phyloP scores from a whole-genome alignment of 1,140 invertebrate species.

The Drosophila ambigua region DNA sequence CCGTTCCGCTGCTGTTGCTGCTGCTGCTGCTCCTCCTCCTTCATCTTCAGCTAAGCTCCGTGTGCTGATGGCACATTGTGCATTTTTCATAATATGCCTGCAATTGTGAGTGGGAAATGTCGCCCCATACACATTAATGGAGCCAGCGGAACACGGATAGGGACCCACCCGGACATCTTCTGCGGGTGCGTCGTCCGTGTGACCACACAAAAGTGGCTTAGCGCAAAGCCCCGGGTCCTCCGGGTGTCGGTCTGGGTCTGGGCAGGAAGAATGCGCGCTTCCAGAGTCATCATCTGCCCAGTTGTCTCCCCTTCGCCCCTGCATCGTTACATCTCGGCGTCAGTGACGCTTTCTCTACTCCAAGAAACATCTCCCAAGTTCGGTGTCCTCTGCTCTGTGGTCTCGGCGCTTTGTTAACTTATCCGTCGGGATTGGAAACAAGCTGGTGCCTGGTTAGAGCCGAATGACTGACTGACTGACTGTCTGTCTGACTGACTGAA shows the following conservation, averaged over 20 bases:
- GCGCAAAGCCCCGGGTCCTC: slow-evolving; percentile 24
- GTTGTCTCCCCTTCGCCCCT: slow-evolving; percentile 4
- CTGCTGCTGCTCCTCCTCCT: not conserved
- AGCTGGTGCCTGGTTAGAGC: slow-evolving; percentile 35
- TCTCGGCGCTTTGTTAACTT: slow-evolving; percentile 54
- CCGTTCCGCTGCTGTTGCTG: too few relatives aligned
- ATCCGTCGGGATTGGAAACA: slow-evolving; percentile 54
- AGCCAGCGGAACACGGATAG: slow-evolving; percentile 14
- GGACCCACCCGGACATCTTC: slow-evolving; percentile 6
- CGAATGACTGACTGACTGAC: not conserved
- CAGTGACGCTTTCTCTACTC: not conserved
- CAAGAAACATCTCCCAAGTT: slow-evolving; percentile 2
- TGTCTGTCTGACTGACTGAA: slow-evolving; percentile 7
- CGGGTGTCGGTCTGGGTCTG: too few relatives aligned
- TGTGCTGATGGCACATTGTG: slow-evolving; percentile 69
- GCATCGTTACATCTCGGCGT: too few relatives aligned
- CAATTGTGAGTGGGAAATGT: slow-evolving; percentile 59
- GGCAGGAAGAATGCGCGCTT: slow-evolving; percentile 22
- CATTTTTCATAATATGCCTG: slow-evolving; percentile 74
- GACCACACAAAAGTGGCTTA: slow-evolving; percentile 54
- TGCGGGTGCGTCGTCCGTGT: slow-evolving; percentile 37
- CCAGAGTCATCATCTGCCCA: slow-evolving; percentile 19
- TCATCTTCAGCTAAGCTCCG: slow-evolving; percentile 25
- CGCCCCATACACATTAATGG: slow-evolving; percentile 49
- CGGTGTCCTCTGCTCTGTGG: slow-evolving; percentile 11